Conservation (phyloP, 2,888 invertebrate species). For the Cerceris rybyensis region DNA sequence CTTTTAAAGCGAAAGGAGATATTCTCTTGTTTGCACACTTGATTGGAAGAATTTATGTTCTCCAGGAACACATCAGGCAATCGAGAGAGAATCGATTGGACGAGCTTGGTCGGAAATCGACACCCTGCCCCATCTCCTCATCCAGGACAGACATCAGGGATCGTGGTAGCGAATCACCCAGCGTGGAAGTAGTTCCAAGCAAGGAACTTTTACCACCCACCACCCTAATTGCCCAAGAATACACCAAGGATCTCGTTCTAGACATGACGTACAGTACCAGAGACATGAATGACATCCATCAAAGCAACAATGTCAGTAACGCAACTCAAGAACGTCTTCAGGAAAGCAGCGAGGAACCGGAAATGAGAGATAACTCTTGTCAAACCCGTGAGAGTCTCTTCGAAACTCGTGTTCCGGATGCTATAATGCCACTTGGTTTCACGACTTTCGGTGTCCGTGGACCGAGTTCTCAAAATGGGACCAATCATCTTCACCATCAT, state of each 20-base stretch:
- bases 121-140: constrained; percentile 73
- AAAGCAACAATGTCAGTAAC: constrained; percentile 80
- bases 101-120: constrained; percentile 83
- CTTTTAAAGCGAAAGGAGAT: too few relatives aligned
- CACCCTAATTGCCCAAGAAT: constrained; percentile 69
- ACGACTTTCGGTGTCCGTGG: constrained; percentile 84
- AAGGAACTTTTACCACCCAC: constrained; percentile 74
- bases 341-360: constrained; percentile 81
- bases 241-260: constrained; percentile 70
- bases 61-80: constrained; percentile 88
- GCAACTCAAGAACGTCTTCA: constrained; percentile 79
- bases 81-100: constrained; percentile 91
- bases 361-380: constrained; percentile 90
- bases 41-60: background rate
- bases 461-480: constrained; percentile 68
- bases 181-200: constrained; percentile 75
- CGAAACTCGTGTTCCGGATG: constrained; percentile 79
- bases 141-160: constrained; percentile 74
- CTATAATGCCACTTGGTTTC: constrained; percentile 79
- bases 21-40: background rate
- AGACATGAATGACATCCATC: constrained; percentile 78
- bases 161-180: constrained; percentile 76
- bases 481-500: constrained; percentile 60
- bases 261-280: constrained; percentile 71
- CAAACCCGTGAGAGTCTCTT: constrained; percentile 93